Evolutionary conservation across 53 echinoderm and acorn worm species (phyloP), one percentile per base, ranked within the genome.

Genomic region (Hippasteria phrygiana): DNA sequence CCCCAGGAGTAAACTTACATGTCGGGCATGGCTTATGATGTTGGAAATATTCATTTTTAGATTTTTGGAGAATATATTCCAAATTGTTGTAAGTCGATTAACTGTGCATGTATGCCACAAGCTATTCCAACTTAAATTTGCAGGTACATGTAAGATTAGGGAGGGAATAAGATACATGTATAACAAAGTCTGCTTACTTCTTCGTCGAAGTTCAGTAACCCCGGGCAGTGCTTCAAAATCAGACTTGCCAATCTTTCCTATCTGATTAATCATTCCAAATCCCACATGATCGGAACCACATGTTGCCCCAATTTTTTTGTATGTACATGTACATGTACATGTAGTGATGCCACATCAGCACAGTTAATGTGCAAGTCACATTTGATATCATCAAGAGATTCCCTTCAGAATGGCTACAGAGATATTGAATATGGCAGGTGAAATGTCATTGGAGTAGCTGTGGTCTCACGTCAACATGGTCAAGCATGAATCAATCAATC

Each of bases 341-440:
- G n/a, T n/a, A n/a, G n/a, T n/a, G n/a, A n/a, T 59, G 26, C 4
- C 6, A 67, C 69, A 36, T 67, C 36, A 65, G 65, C 29, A 67
- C 34, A 17, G 34, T 67, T 67, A 67, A 36, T 26, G 9, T 18
- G 73, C 73, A 73, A 43, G 73, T 50, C 33, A 51, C 50, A 14
- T 32, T 75, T 50, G 31, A 50, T 11, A 33, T 51, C 18, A 14
- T n/a, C 51, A 32, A 50, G 48, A 75, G 32, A 34, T 5, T 1
- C 20, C 29, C 50, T 48, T 75, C 73, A 72, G 18, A 35, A 20
- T 70, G 0, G 38, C 74, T 5, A 5, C 28, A 74, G 43, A 26
- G 51, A 75, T 7, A 75, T 47, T 75, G 34, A 17, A 75, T 13
- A 1, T 29, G 75, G 16, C 75, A 75, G 75, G 18, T 67, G 26